Evolutionary conservation across 1,140 invertebrate species (phyloP), one percentile per base, ranked within the genome.

Genomic region (Drosophila lacteicornis): DNA sequence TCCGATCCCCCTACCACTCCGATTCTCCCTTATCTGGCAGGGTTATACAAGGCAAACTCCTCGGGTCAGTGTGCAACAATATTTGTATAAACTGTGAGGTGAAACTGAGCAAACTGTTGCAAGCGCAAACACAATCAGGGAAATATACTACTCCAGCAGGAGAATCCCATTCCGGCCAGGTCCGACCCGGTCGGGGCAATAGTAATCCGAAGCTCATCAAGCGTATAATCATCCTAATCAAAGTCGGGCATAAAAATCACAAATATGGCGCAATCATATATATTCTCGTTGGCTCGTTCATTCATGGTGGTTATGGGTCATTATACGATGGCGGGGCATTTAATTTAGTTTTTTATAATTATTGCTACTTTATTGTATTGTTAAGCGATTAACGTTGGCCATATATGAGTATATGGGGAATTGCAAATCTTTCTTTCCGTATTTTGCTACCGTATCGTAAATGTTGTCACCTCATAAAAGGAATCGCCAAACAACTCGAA

Each of bases 291-390:
- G 50, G 40, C 19, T 15, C 11, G 57, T 50, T 66, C 73, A 86
- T 87, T 79, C 83, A 86, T 74, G 75, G 80, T 74, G 75, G 80
- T 79, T 85, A 85, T 84, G 82, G 68, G 75, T 74, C 69, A 85
- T 71, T 76, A 65, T 80, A 76, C 69, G 75, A 33, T 65, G 49
- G 63, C 75, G 33, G 58, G 63, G 70, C 73, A 87, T 87, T 87
- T 88, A 75, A 87, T 91, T 87, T 91, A 91, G 81, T 88, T 90
- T 87, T 90, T 91, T 91, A 91, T 91, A 91, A 91, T 91, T 91
- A 91, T 91, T 91, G 87, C 87, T 87, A 91, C 87, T 91, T 91
- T 91, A 91, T 91, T 91, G 87, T 91, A 91, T 91, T 91, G 82
- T 91, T 91, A 91, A 91, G 82, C 87, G 87, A 91, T 91, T 91